A percentile compares a stretch with the other conserved stretches of the same genome.
These are phyloP conservation scores for Thysanoteuthis rhombus DNA, from an alignment of 2,888 invertebrate species.

Conservation along the genomic window DNA sequence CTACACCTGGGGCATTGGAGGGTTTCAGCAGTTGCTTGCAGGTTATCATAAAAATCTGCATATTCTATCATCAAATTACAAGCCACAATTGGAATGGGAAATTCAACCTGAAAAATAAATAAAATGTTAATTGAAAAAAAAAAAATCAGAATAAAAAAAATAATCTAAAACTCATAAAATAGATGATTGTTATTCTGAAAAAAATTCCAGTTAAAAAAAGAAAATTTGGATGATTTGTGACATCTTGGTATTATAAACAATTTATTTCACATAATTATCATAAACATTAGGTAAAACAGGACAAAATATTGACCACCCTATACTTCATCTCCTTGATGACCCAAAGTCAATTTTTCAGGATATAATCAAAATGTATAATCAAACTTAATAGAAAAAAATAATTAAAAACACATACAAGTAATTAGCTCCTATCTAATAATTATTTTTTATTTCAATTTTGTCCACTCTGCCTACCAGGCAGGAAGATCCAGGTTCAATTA, in stretches of 20 bases:
- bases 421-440: neutral
- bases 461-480: too few species aligned
- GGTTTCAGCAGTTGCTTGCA: conserved; percentile 85
- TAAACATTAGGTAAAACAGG: neutral
- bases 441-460: neutral
- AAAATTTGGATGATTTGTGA: neutral
- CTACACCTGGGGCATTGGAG: conserved; percentile 95
- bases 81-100: conserved; percentile 94
- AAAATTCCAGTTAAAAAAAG: neutral
- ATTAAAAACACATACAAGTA: neutral
- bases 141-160: neutral
- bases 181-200: neutral
- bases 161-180: neutral
- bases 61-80: conserved; percentile 99
- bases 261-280: neutral
- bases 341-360: neutral
- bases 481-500: too few species aligned
- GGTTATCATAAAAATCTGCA: conserved; percentile 94
- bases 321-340: neutral
- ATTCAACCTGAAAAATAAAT: conserved; percentile 79
- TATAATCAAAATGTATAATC: neutral
- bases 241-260: neutral
- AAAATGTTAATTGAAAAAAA: neutral
- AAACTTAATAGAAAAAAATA: neutral
- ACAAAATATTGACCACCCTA: neutral